Base-by-base conservation (phyloP, 2,888 invertebrate species). In the Melolontha melolontha region DNA sequence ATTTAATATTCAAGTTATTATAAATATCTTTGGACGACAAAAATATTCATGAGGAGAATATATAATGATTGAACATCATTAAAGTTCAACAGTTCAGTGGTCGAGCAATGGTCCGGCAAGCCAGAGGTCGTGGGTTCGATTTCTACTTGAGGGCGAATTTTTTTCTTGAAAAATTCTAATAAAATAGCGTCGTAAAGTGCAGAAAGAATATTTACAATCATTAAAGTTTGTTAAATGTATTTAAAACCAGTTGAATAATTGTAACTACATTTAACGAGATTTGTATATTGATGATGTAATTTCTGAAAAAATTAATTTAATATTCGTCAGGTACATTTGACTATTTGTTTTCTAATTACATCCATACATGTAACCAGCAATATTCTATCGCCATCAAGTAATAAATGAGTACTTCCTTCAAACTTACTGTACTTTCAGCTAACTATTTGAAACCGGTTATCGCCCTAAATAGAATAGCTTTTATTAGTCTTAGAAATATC, bases 311-410 rank as follows among this genome's bases (percentile, higher is more conserved):
- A 44, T 59, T 59, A 59, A 59, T 59, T 29, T 14, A 5, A 44
- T 22, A 44, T 47, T 41, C 27, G 14, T 59, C 10, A 11, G 42
- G 40, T 55, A 16, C 40, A 41, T 41, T 44, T 59, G 44, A 59
- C 29, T 59, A 44, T 44, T 44, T 59, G 44, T 59, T 59, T 59
- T 59, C 44, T 59, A 59, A 59, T 59, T 59, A 47, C 29, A 59
- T 44, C 14, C 34, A 27, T 44, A 14, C 59, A 29, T 59, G 44
- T 44, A 44, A 29, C 42, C 42, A 12, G 16, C 44, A 59, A 44
- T 59, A 29, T 44, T 44, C 29, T 59, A 29, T 59, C 44, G 59
- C 29, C 44, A 10, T 59, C 42, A 14, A 29, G 44, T 14, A 59
- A 44, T 59, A 59, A 14, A 44, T 12, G 27, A 27, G 29, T 59